Percentiles rank a stretch among this genome's conserved stretches.
These are phyloP conservation scores for Sebastes glaucus DNA, from an alignment of 2,797 vertebrate genomes.

Conservation along the genomic window DNA sequence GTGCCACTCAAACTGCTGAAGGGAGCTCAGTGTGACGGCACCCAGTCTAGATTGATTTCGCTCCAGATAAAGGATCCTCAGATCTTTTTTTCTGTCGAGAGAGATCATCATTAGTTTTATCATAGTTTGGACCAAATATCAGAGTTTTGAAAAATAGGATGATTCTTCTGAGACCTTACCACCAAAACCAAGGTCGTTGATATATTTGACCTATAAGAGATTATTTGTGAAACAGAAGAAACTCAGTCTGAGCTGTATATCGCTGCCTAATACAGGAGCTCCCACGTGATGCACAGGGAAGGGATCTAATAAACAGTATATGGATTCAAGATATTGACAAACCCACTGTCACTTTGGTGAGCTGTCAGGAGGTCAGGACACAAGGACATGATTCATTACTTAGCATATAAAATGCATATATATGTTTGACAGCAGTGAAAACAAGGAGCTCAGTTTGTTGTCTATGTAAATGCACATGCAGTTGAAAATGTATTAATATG, in stretches of 20 bases:
- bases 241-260: neutral
- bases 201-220: conserved; percentile 9
- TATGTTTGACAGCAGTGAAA: neutral
- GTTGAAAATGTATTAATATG: neutral
- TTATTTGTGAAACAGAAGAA: neutral
- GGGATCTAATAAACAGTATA: neutral
- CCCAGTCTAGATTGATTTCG: conserved; percentile 65
- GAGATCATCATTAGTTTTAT: conserved; percentile 26
- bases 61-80: conserved; percentile 60
- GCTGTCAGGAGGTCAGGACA: neutral
- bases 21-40: conserved; percentile 50
- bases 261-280: neutral
- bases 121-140: conserved; percentile 2
- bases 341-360: neutral
- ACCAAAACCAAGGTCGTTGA: neutral
- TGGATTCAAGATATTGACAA: neutral
- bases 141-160: neutral
- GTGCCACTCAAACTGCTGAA: conserved; percentile 67
- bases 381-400: neutral
- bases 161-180: neutral
- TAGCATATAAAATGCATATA: neutral
- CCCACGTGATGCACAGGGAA: neutral
- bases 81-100: conserved; percentile 44
- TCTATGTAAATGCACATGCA: neutral
- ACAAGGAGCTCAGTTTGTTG: neutral